Conservation (phyloP, 2,113 vertebrate species). For the Tyto alba region DNA sequence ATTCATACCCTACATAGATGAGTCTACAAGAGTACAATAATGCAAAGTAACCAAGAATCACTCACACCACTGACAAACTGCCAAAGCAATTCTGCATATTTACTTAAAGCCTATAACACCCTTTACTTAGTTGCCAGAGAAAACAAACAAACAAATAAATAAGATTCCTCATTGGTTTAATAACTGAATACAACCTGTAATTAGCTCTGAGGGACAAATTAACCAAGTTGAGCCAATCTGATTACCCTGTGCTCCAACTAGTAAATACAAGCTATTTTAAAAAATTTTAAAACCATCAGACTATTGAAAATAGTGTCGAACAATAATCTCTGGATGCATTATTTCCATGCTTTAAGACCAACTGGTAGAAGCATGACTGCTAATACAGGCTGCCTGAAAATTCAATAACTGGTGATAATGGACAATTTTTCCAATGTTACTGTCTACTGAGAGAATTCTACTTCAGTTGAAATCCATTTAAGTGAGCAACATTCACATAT, state of each 20-base stretch:
- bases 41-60: background rate
- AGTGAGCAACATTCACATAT: background rate
- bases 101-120: background rate
- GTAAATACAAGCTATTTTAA: conserved; percentile 52
- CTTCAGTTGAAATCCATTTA: conserved; percentile 50
- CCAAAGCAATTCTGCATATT: background rate
- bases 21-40: background rate
- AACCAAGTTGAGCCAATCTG: background rate
- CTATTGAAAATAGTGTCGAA: conserved; percentile 62
- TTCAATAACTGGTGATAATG: conserved; percentile 61
- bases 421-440: conserved; percentile 50
- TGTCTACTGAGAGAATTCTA: conserved; percentile 62
- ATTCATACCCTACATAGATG: background rate
- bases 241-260: conserved; percentile 20
- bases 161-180: background rate
- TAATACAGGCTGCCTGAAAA: conserved; percentile 53
- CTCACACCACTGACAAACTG: background rate
- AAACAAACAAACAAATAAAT: background rate
- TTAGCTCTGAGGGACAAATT: background rate
- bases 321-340: conserved; percentile 50
- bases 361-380: conserved; percentile 40
- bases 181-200: background rate
- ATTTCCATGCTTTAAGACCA: conserved; percentile 52
- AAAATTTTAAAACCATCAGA: conserved; percentile 68
- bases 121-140: background rate